These are phyloP conservation scores for Toxotes lorentzi DNA, from an alignment of 2,797 vertebrate genomes.

Conservation along the genomic window DNA sequence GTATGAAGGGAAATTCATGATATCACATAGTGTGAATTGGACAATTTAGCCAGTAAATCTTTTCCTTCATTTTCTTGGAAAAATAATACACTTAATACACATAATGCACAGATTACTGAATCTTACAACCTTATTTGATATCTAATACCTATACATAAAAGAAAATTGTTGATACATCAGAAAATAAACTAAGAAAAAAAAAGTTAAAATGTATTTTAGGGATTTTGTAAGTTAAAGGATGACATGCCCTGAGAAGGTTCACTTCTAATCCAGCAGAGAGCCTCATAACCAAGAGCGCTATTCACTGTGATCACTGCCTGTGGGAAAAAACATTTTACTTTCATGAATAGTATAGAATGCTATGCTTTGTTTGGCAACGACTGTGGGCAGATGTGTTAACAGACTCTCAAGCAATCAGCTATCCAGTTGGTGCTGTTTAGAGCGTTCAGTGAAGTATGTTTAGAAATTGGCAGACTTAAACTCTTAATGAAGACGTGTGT, in stretches of 20 bases:
- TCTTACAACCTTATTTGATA: too few species aligned
- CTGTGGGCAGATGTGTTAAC: not conserved
- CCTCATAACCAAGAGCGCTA: not conserved
- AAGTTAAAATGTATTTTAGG: not conserved
- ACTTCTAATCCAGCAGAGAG: not conserved
- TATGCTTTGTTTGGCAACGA: constrained; percentile 31
- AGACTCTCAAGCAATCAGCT: constrained; percentile 7
- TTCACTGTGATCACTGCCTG: not conserved
- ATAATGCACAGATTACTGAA: too few species aligned
- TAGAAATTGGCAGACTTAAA: not conserved
- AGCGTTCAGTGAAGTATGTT: not conserved
- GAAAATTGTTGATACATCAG: not conserved
- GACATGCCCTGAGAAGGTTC: not conserved
- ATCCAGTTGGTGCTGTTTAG: constrained; percentile 12
- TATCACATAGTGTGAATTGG: too few species aligned
- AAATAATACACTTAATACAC: too few species aligned
- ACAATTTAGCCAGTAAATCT: too few species aligned
- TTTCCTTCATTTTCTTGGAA: too few species aligned
- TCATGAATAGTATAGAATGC: constrained; percentile 2
- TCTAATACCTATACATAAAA: too few species aligned
- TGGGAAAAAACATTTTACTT: constrained; percentile 21
- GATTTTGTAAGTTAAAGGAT: not conserved
- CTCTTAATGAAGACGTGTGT: not conserved
- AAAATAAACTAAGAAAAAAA: not conserved
- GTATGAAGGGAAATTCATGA: too few species aligned